A percentile compares a stretch with the other conserved stretches of the same genome.
phyloP scores from a whole-genome alignment of 2,113 vertebrate genomes.

The Pelmatolapia mariae region DNA sequence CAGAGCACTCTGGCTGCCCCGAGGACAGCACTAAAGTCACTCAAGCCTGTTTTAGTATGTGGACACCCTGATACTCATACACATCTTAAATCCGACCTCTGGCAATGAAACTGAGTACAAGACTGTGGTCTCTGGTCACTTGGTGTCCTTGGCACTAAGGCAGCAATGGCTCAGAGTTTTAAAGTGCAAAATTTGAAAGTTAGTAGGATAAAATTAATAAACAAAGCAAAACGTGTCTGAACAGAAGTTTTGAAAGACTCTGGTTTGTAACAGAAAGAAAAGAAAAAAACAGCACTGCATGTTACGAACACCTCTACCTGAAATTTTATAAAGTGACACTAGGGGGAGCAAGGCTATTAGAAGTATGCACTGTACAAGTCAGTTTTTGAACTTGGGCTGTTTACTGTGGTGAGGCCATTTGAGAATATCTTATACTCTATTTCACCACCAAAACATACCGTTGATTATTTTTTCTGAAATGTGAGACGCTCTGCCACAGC shows the following conservation, averaged over 20 bases:
- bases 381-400: not conserved
- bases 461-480: slow-evolving; percentile 5
- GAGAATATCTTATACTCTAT: not conserved
- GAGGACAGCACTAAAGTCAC: slow-evolving; percentile 67
- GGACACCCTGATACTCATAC: slow-evolving; percentile 51
- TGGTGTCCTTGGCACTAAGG: not conserved
- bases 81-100: slow-evolving; percentile 37
- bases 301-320: not conserved
- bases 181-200: not conserved
- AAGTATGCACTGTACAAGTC: slow-evolving; percentile 2
- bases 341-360: slow-evolving; percentile 73
- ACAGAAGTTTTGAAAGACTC: not conserved
- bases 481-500: not conserved
- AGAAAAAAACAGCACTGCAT: not conserved
- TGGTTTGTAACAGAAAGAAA: not conserved
- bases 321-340: slow-evolving; percentile 56
- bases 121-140: slow-evolving; percentile 22
- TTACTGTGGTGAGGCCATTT: slow-evolving; percentile 3
- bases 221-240: not conserved
- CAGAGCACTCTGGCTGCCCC: slow-evolving; percentile 42
- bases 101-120: slow-evolving; percentile 34
- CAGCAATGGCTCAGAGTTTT: not conserved
- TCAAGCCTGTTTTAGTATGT: slow-evolving; percentile 64
- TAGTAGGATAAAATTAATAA: not conserved
- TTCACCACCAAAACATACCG: not conserved